Evolutionary conservation across 2,113 vertebrate species (phyloP).

Genomic region (Thryonomys swinderianus): DNA sequence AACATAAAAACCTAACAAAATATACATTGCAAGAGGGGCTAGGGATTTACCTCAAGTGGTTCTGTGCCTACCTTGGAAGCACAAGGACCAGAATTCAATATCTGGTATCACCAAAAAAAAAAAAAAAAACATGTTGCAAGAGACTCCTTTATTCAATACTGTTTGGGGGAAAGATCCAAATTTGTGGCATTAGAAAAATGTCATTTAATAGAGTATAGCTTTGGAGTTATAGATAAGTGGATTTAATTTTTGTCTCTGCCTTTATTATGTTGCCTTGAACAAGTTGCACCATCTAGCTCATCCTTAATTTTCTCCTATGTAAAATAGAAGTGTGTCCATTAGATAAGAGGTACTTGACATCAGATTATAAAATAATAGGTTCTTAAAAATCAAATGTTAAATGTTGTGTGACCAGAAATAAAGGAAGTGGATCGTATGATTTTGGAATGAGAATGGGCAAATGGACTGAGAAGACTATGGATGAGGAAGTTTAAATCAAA

Average conservation of each 20-base stretch:
- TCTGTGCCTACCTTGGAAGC: no score
- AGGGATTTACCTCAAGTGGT: no score
- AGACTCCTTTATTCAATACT: background rate
- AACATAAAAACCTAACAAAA: no score
- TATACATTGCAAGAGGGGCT: no score
- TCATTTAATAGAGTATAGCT: background rate
- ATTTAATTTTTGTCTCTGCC: slow-evolving; percentile 23
- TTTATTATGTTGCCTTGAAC: slow-evolving; percentile 16
- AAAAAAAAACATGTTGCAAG: slow-evolving; percentile 34
- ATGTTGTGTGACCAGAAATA: background rate
- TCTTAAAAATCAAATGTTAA: slow-evolving; percentile 38
- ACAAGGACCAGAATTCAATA: no score
- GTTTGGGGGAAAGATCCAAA: background rate
- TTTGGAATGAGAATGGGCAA: background rate
- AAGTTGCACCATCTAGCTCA: slow-evolving; percentile 11
- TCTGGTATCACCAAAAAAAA: no score
- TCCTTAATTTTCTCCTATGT: slow-evolving; percentile 35
- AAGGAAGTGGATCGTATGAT: slow-evolving; percentile 9
- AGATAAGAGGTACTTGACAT: background rate
- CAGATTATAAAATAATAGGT: slow-evolving; percentile 4
- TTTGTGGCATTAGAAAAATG: background rate
- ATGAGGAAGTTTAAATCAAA: background rate
- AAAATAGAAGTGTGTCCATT: slow-evolving; percentile 11
- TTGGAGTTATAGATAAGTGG: background rate
- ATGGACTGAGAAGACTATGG: background rate